Base-by-base conservation (phyloP, 2,113 vertebrate species). In the Toxostoma redivivum region DNA sequence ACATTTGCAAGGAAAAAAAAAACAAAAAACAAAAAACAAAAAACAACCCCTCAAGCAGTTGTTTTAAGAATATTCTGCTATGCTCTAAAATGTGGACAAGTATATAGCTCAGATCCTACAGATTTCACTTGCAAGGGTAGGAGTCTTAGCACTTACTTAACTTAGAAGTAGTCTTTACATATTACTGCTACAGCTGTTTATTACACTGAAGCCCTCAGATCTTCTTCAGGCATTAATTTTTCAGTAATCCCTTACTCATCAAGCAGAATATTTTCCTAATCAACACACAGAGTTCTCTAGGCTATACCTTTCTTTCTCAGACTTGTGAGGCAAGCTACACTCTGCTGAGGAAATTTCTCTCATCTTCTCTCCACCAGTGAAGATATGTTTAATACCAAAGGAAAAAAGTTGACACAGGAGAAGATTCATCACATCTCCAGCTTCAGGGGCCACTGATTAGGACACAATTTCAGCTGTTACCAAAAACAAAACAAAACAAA, bases 261-360 rank as follows among this genome's bases (percentile, higher is more conserved):
- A 94, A 89, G 81, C 40, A 88, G 96, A 97, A 96, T 95, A 95
- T 79, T 95, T 97, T 93, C 88, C 58, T 90, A 95, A 95, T 91
- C 62, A 95, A 66, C 86, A 81, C 1, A 1, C 86, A 65, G 60
- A 67, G 79, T 87, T 94, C 78, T 89, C 35, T 22, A 25, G 92
- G 33, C 70, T 80, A 42, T 66, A 86, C 57, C 77, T 94, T 94
- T 94, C 74, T 88, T 73, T 81, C 80, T 44, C 81, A 70, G 80
- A 76, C 72, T 62, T 82, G 25, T 42, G 54, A 50, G 88, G 56
- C 90, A 79, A 95, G 53, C 31, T 92, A 18, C n/a, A 71, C 14
- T 78, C 40, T 87, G 27, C 44, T 77, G 56, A 95, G 88, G 60
- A 69, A 86, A 91, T 82, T 81, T 88, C 60, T 85, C 71, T 48